A percentile compares a stretch with the other conserved stretches of the same genome.
phyloP scores from a whole-genome alignment of 1,140 invertebrate genomes.

The Musca domestica region DNA sequence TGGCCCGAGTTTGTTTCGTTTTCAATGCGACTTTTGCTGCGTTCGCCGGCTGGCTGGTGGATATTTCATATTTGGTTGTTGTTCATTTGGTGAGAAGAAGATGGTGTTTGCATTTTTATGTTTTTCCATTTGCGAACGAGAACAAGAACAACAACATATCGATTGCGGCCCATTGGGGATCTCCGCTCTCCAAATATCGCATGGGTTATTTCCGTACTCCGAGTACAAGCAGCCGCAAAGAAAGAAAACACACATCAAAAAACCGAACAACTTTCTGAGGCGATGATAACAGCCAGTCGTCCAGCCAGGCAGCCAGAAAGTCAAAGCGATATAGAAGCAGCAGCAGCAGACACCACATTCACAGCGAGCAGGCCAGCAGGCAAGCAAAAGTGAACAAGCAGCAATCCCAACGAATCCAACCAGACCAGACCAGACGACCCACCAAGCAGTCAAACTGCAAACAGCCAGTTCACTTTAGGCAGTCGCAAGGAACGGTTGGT shows the following conservation, averaged over 20 bases:
- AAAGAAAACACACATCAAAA: no score
- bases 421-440: no score
- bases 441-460: no score
- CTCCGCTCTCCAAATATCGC: neutral
- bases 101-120: neutral
- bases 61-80: no score
- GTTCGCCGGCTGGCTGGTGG: neutral
- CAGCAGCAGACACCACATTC: no score
- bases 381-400: conserved; percentile 9
- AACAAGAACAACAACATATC: neutral
- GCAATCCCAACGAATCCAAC: neutral
- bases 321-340: no score
- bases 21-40: conserved; percentile 5
- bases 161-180: neutral
- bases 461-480: neutral
- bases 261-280: neutral
- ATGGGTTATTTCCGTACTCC: neutral
- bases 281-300: neutral
- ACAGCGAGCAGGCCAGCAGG: neutral
- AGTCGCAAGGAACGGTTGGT: conserved; percentile 18
- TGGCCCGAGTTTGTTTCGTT: neutral
- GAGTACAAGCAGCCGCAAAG: no score
- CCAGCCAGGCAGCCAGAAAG: neutral
- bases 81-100: neutral
- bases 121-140: neutral